Evolutionary conservation across 2,113 vertebrate genomes (phyloP).

Genomic region (Scomber scombrus): DNA sequence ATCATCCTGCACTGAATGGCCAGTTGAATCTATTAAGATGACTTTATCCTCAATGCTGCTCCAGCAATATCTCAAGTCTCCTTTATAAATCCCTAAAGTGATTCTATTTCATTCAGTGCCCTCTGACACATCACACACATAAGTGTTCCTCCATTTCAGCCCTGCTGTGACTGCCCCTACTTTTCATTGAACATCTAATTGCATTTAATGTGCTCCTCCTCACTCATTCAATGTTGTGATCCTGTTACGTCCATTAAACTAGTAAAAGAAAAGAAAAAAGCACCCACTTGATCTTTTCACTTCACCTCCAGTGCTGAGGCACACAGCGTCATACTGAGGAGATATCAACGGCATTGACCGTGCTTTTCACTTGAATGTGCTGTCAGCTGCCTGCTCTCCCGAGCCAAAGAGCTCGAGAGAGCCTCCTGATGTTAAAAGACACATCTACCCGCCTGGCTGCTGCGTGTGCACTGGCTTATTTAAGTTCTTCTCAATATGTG

Average conservation of each 20-base stretch:
- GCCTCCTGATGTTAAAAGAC: slow-evolving; percentile 48
- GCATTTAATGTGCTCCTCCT: slow-evolving; percentile 5
- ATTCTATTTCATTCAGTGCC: slow-evolving; percentile 11
- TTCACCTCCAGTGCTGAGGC: background rate
- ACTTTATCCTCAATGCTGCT: slow-evolving; percentile 6
- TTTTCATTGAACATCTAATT: slow-evolving; percentile 31
- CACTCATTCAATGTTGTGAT: slow-evolving; percentile 12
- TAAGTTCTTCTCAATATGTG: background rate
- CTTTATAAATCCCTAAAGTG: slow-evolving; percentile 26
- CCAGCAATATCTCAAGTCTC: slow-evolving; percentile 11
- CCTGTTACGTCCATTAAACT: slow-evolving; percentile 15
- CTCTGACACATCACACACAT: slow-evolving; percentile 27
- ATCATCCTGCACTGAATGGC: background rate
- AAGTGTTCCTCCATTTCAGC: slow-evolving; percentile 41
- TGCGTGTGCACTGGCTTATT: slow-evolving; percentile 5
- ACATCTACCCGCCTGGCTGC: slow-evolving; percentile 25
- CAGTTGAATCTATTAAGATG: background rate
- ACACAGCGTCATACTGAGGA: background rate
- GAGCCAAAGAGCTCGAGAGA: slow-evolving; percentile 35
- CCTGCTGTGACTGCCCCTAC: background rate
- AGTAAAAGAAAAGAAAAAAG: background rate
- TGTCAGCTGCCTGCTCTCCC: slow-evolving; percentile 27
- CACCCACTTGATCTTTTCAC: slow-evolving; percentile 8
- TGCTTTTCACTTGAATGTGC: slow-evolving; percentile 27
- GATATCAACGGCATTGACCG: background rate